Percentiles rank a stretch among this genome's conserved stretches.
Conservation (phyloP, 2,888 invertebrate genomes). For the Trachelus troglodyta region DNA sequence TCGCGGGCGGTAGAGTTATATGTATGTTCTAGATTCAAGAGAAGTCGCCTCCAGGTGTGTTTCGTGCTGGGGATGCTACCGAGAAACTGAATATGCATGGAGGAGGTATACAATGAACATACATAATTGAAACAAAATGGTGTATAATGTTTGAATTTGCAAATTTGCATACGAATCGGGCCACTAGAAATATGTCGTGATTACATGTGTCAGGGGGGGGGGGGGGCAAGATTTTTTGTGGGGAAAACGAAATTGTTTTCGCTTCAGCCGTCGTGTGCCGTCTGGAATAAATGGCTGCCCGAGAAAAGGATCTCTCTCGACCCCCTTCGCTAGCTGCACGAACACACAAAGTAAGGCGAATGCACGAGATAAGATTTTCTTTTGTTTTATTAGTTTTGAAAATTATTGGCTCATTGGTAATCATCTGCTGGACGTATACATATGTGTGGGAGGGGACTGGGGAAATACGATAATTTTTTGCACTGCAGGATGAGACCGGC, state of each 20-base stretch:
- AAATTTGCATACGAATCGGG: conserved; percentile 11
- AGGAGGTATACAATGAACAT: background rate
- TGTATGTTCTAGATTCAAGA: conserved; percentile 7
- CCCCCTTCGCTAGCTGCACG: background rate
- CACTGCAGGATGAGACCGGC: conserved; percentile 4
- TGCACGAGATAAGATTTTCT: background rate
- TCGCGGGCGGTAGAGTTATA: conserved; percentile 19
- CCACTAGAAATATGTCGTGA: conserved; percentile 12
- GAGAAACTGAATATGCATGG: background rate
- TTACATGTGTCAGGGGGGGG: conserved; percentile 11
- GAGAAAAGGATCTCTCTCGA: background rate
- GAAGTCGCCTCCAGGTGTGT: background rate
- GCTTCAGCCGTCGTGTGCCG: conserved; percentile 31
- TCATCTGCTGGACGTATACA: background rate
- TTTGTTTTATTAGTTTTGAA: background rate
- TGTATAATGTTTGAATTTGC: background rate
- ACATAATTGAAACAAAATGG: background rate
- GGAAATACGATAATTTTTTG: conserved; percentile 13
- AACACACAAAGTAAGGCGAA: background rate
- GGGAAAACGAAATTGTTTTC: conserved; percentile 36
- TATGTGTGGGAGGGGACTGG: background rate
- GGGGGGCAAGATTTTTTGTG: conserved; percentile 9
- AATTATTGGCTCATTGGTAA: background rate
- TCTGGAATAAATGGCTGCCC: conserved; percentile 1
- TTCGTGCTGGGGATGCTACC: background rate